A percentile compares a stretch with the other conserved stretches of the same genome.
phyloP scores from a whole-genome alignment of 2,888 invertebrate genomes.

The Dolichomitus sp. region DNA sequence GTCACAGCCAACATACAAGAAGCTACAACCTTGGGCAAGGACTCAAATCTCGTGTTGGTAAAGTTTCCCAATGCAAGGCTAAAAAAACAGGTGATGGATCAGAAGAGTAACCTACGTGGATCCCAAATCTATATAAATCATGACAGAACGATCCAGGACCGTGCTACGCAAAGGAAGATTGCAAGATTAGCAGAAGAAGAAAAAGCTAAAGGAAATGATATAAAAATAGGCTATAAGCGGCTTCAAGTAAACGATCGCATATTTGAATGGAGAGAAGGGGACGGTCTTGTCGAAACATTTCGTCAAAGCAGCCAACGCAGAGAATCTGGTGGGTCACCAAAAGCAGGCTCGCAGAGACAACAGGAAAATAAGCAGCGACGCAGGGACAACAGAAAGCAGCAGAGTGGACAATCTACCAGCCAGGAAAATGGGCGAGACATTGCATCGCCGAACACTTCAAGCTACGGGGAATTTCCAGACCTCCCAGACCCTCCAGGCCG shows the following conservation, averaged over 20 bases:
- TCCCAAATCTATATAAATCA: not conserved
- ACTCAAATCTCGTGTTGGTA: not conserved
- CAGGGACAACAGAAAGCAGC: not conserved
- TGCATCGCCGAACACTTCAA: too few species aligned
- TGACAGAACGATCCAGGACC: not conserved
- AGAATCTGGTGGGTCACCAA: not conserved
- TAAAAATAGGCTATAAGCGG: not conserved
- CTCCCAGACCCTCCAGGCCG: too few species aligned
- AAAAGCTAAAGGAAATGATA: not conserved
- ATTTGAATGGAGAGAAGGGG: not conserved
- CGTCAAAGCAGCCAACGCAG: not conserved
- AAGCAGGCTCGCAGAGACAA: not conserved
- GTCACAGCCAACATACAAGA: not conserved
- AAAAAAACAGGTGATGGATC: slow-evolving; percentile 3
- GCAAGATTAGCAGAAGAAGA: not conserved
- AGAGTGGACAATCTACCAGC: too few species aligned
- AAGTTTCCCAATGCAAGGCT: not conserved
- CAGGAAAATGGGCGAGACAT: too few species aligned
- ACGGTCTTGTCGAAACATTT: not conserved
- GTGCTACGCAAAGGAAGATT: not conserved
- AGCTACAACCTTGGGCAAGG: not conserved
- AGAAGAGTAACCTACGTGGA: not conserved
- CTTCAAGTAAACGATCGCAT: not conserved
- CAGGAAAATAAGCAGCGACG: not conserved
- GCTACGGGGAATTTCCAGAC: too few species aligned